These are phyloP conservation scores for Apteryx owenii DNA, from an alignment of 2,113 vertebrate species.

Conservation along the genomic window DNA sequence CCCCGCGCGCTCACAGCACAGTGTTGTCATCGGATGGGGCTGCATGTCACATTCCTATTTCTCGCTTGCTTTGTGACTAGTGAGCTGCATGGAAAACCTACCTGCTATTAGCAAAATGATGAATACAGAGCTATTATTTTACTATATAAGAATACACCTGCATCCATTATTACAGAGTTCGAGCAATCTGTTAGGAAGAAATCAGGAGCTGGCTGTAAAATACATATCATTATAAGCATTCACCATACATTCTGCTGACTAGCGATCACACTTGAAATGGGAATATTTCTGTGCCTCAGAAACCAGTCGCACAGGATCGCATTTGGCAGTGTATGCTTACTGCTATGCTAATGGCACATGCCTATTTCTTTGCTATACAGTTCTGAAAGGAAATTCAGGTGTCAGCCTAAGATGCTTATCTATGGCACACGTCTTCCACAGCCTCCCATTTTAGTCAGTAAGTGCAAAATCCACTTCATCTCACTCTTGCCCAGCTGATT, in stretches of 20 bases:
- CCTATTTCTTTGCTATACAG: neutral
- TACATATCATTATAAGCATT: neutral
- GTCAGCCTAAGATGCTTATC: neutral
- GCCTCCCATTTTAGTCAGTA: neutral
- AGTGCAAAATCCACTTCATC: neutral
- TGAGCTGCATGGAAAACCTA: neutral
- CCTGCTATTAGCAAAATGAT: neutral
- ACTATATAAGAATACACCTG: neutral
- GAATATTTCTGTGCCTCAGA: neutral
- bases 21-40: neutral
- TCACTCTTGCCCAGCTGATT: neutral
- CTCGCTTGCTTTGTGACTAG: neutral
- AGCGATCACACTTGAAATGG: neutral
- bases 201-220: neutral
- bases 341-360: neutral
- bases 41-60: neutral
- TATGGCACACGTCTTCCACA: neutral
- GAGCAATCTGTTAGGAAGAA: neutral
- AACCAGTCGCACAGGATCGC: neutral
- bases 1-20: neutral
- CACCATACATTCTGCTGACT: neutral
- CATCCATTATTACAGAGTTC: neutral
- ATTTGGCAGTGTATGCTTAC: accelerated
- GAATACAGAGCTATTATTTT: neutral
- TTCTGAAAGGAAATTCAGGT: neutral